Evolutionary conservation across 2,797 vertebrate species (phyloP).

Genomic region (Forpus xanthops): DNA sequence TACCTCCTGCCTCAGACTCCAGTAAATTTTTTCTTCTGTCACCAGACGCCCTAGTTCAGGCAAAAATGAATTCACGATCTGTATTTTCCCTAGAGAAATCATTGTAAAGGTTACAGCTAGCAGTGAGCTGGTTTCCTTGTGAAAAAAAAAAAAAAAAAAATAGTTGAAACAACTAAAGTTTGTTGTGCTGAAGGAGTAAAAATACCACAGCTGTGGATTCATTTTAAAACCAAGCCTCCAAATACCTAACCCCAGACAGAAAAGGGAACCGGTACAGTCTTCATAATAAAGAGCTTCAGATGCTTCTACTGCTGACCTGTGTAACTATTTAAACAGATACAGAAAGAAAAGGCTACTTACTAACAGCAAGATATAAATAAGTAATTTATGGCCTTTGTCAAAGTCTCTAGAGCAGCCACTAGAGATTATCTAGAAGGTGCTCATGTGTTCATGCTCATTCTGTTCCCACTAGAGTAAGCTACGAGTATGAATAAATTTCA

Average conservation of each 20-base stretch:
- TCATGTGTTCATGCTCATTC: rapidly evolving
- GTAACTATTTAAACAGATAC: neutral
- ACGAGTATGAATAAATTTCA: neutral
- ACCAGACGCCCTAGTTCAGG: conserved; percentile 78
- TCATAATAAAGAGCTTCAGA: neutral
- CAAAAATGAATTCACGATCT: conserved; percentile 79
- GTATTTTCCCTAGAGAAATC: conserved; percentile 71
- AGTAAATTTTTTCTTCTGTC: conserved; percentile 65
- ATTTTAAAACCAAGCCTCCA: neutral
- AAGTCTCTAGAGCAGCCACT: neutral
- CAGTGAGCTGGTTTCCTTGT: neutral
- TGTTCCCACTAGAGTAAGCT: neutral
- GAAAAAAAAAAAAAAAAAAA: neutral
- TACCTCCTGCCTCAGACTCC: conserved; percentile 77
- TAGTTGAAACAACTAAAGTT: neutral
- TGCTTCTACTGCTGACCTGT: neutral
- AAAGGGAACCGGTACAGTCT: neutral
- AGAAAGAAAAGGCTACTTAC: neutral
- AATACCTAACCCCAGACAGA: neutral
- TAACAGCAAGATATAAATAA: neutral
- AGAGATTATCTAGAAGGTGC: neutral
- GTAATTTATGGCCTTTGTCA: neutral
- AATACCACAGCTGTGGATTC: neutral
- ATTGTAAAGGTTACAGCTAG: neutral
- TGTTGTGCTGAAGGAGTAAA: neutral